Percentiles rank a stretch among this genome's conserved stretches.
phyloP scores from a whole-genome alignment of 1,140 invertebrate genomes.

The Calliphora vicina region DNA sequence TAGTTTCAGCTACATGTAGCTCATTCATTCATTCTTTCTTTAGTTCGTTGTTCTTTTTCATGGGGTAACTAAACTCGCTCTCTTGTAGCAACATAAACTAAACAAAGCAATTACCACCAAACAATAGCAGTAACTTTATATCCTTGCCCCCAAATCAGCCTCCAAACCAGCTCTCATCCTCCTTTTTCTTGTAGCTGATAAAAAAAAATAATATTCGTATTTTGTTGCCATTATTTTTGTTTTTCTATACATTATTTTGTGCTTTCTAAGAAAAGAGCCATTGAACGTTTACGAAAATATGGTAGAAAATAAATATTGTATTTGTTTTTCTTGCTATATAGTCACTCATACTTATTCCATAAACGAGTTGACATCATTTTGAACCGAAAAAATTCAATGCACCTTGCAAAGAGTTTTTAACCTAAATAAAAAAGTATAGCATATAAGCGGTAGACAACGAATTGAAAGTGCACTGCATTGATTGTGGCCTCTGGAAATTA shows the following conservation, averaged over 20 bases:
- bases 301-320: neutral
- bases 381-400: neutral
- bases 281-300: neutral
- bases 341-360: neutral
- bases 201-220: neutral
- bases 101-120: neutral
- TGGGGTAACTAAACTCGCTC: neutral
- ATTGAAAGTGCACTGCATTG: too few species aligned
- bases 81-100: neutral
- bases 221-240: neutral
- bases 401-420: constrained; percentile 9
- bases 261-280: neutral
- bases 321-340: too few species aligned
- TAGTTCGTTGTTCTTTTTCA: neutral
- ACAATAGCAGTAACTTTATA: neutral
- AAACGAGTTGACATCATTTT: constrained; percentile 8
- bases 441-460: neutral
- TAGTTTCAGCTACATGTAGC: neutral
- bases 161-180: neutral
- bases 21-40: too few species aligned
- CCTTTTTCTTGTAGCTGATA: neutral
- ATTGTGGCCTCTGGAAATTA: too few species aligned
- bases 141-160: neutral
- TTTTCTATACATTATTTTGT: neutral
- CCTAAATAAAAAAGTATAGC: neutral